phyloP scores from a whole-genome alignment of 2,888 invertebrate species.

The Pandemis cinnamomeana region DNA sequence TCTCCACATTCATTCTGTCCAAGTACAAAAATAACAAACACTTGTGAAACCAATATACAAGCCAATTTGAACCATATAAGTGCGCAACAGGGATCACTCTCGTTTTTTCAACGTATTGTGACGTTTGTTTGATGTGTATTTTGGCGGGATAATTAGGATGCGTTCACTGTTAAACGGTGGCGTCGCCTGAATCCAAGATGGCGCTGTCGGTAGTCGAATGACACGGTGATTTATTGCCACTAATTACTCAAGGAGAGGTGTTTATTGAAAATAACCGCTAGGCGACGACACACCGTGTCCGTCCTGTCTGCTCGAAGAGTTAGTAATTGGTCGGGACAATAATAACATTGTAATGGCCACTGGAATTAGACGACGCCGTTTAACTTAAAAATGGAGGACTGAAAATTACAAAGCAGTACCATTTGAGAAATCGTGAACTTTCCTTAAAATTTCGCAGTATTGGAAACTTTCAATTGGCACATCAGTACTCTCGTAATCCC shows the following conservation, averaged over 20 bases:
- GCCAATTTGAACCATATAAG: constrained; percentile 45
- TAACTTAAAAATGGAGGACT: constrained; percentile 12
- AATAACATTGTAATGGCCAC: constrained; percentile 35
- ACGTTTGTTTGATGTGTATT: constrained; percentile 57
- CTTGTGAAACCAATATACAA: constrained; percentile 31
- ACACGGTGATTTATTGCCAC: constrained; percentile 80
- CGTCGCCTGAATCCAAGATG: constrained; percentile 56
- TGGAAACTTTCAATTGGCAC: too few species aligned
- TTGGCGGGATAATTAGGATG: constrained; percentile 72
- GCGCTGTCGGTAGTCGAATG: constrained; percentile 55
- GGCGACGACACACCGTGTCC: constrained; percentile 73
- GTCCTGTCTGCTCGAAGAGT: constrained; percentile 52
- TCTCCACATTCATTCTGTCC: constrained; percentile 48
- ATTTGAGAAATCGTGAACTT: too few species aligned
- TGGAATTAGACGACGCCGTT: constrained; percentile 42
- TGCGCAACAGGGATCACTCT: constrained; percentile 23
- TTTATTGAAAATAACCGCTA: constrained; percentile 79
- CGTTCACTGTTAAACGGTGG: constrained; percentile 51
- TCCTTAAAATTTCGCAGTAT: too few species aligned
- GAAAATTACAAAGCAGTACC: background rate
- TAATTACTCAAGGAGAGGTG: constrained; percentile 80
- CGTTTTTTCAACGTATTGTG: constrained; percentile 23
- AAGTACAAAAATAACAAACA: constrained; percentile 43
- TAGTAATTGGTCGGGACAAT: constrained; percentile 41
- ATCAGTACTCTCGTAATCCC: too few species aligned